Conservation (phyloP, 2,888 invertebrate genomes). For the Folsomia candida region DNA sequence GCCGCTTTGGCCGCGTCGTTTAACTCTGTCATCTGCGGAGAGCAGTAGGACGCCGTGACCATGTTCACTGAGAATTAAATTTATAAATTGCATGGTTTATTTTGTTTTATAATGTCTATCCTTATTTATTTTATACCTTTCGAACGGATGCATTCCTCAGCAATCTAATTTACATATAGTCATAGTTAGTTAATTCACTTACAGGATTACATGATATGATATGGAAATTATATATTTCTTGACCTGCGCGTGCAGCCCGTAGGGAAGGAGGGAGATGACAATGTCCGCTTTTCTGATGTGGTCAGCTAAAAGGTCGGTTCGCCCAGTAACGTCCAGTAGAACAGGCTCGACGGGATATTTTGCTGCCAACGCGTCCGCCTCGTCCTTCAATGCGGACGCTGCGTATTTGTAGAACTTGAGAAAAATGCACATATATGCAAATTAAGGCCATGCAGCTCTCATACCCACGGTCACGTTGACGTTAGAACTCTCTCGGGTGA, state of each 20-base stretch:
- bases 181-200: background rate
- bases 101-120: too few species aligned
- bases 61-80: too few species aligned
- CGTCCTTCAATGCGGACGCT: conserved; percentile 80
- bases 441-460: background rate
- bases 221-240: background rate
- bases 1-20: conserved; percentile 78
- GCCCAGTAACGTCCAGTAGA: conserved; percentile 76
- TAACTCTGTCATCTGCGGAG: conserved; percentile 75
- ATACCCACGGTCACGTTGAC: conserved; percentile 78
- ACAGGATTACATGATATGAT: background rate
- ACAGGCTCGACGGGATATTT: conserved; percentile 74
- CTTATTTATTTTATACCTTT: too few species aligned
- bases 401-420: too few species aligned
- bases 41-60: conserved; percentile 94
- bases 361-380: conserved; percentile 78
- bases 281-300: conserved; percentile 72
- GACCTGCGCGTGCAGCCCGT: conserved; percentile 78
- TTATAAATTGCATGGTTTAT: too few species aligned
- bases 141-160: conserved; percentile 80
- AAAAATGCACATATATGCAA: too few species aligned
- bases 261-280: conserved; percentile 86
- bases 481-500: conserved; percentile 70
- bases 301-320: conserved; percentile 66
- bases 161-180: conserved; percentile 55